phyloP scores from a whole-genome alignment of 2,888 invertebrate species.

The Drosophila nr. perissopoda region DNA sequence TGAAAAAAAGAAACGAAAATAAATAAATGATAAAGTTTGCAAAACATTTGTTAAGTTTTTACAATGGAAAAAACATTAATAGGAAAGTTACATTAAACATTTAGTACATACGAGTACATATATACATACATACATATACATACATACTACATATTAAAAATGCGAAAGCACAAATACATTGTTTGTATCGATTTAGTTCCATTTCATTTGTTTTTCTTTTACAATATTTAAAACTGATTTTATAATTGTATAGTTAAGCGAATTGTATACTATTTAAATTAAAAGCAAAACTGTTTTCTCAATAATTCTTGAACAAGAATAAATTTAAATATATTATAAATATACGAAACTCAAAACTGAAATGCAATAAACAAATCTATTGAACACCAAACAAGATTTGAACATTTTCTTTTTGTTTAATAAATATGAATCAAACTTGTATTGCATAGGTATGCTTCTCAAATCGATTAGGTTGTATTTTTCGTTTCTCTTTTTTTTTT shows the following conservation, averaged over 20 bases:
- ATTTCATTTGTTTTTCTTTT: constrained; percentile 30
- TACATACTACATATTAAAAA: constrained; percentile 25
- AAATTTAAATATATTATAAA: constrained; percentile 72
- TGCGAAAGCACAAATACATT: constrained; percentile 37
- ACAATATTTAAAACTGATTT: constrained; percentile 58
- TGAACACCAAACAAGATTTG: constrained; percentile 62
- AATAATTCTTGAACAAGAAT: constrained; percentile 75
- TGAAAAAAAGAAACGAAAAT: constrained; percentile 24
- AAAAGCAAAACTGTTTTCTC: constrained; percentile 69
- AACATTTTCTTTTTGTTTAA: background rate
- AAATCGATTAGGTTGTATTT: constrained; percentile 7
- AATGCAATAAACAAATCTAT: constrained; percentile 79
- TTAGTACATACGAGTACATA: constrained; percentile 34
- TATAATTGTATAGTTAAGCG: constrained; percentile 76
- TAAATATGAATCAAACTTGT: background rate
- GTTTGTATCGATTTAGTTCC: constrained; percentile 41
- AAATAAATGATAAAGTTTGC: constrained; percentile 65
- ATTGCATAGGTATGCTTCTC: background rate
- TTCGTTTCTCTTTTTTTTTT: background rate
- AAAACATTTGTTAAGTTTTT: constrained; percentile 78
- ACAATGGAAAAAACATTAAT: constrained; percentile 68
- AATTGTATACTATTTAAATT: constrained; percentile 78
- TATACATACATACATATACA: constrained; percentile 12
- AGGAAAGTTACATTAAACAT: constrained; percentile 57
- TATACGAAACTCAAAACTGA: constrained; percentile 71